Evolutionary conservation across 2,888 invertebrate genomes (phyloP).

Genomic region (Meghimatium bilineatum): DNA sequence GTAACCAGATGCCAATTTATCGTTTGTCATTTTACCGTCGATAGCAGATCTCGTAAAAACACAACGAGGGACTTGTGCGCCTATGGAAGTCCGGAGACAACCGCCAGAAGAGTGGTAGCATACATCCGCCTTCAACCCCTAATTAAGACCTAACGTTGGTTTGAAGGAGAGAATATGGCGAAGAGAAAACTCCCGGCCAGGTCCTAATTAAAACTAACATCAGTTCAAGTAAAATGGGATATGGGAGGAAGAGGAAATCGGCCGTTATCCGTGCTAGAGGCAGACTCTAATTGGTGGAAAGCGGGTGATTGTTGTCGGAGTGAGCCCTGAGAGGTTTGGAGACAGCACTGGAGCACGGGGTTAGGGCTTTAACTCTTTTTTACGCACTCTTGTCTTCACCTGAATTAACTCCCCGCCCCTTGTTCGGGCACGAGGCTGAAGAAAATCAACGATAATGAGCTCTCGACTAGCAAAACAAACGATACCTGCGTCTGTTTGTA

Average conservation of each 20-base stretch:
- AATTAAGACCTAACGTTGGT: conserved; percentile 31
- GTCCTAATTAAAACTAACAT: conserved; percentile 40
- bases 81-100: conserved; percentile 16
- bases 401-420: conserved; percentile 24
- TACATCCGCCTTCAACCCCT: conserved; percentile 23
- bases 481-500: background rate
- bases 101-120: conserved; percentile 6
- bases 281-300: conserved; percentile 39
- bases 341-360: conserved; percentile 11
- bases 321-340: conserved; percentile 10
- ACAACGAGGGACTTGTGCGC: background rate
- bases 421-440: background rate
- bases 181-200: background rate
- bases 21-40: background rate
- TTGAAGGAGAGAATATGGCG: conserved; percentile 12
- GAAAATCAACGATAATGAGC: conserved; percentile 20
- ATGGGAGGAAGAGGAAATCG: conserved; percentile 35
- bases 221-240: conserved; percentile 35
- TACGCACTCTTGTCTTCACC: conserved; percentile 30
- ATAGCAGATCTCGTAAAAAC: background rate
- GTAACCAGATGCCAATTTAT: background rate
- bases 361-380: conserved; percentile 32
- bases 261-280: conserved; percentile 37
- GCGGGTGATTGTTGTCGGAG: conserved; percentile 31
- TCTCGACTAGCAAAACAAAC: conserved; percentile 17